Evolutionary conservation across 1,140 invertebrate genomes (phyloP).

Genomic region (Apis mellifera): Amel_HAv3.1 CM009946.2:6641501-6642000

Average conservation of each 20-base stretch:
- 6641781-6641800: not conserved
- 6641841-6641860: not conserved
- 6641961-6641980: not conserved
- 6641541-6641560: not conserved
- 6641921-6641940: too few species aligned
- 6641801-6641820: not conserved
- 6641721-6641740: not conserved
- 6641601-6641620: constrained; percentile 23
- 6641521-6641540: not conserved
- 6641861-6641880: too few species aligned
- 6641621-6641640: not conserved
- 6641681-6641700: constrained; percentile 41
- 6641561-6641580: not conserved
- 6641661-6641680: constrained; percentile 38
- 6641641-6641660: constrained; percentile 21
- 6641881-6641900: too few species aligned
- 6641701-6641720: constrained; percentile 43
- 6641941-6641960: not conserved
- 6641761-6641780: not conserved
- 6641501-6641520: too few species aligned
- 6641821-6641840: too few species aligned
- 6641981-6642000: constrained; percentile 18
- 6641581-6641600: constrained; percentile 9
- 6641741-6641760: not conserved
- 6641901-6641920: too few species aligned